Conservation (phyloP, 2,797 vertebrate species). For the Austrolebias charrua region DNA sequence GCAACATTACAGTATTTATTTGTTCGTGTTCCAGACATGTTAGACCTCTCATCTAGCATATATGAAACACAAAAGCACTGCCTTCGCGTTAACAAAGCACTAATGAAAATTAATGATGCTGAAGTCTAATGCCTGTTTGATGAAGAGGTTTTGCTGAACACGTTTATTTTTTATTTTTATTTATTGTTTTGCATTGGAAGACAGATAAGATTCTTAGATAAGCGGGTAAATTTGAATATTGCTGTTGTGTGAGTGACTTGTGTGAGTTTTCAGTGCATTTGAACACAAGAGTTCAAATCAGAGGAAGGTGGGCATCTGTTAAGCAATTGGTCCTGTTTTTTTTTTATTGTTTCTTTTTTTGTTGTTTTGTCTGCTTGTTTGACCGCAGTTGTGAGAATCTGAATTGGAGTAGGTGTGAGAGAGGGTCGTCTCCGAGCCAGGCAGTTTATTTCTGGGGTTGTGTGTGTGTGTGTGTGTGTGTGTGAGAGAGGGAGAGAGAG, state of each 20-base stretch:
- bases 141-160: background rate
- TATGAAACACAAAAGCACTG: too few species aligned
- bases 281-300: slow-evolving; percentile 40
- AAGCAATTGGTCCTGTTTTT: slow-evolving; percentile 52
- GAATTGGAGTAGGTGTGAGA: slow-evolving; percentile 39
- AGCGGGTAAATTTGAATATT: slow-evolving; percentile 33
- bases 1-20: too few species aligned
- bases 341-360: background rate
- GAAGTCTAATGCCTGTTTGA: slow-evolving; percentile 11
- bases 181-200: background rate
- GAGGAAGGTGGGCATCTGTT: slow-evolving; percentile 68
- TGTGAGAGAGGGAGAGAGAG: slow-evolving; percentile 37
- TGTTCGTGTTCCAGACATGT: too few species aligned
- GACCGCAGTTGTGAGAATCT: slow-evolving; percentile 67
- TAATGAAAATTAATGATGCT: too few species aligned
- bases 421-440: slow-evolving; percentile 52
- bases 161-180: too few species aligned
- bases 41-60: too few species aligned
- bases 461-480: slow-evolving; percentile 34
- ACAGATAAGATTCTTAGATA: slow-evolving; percentile 20
- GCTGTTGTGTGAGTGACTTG: slow-evolving; percentile 22
- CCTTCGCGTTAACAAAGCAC: too few species aligned
- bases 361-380: slow-evolving; percentile 56
- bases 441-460: slow-evolving; percentile 66
- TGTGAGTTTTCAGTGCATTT: slow-evolving; percentile 11